Conservation (phyloP, 2,113 vertebrate species). For the Psephotus haematonotus region DNA sequence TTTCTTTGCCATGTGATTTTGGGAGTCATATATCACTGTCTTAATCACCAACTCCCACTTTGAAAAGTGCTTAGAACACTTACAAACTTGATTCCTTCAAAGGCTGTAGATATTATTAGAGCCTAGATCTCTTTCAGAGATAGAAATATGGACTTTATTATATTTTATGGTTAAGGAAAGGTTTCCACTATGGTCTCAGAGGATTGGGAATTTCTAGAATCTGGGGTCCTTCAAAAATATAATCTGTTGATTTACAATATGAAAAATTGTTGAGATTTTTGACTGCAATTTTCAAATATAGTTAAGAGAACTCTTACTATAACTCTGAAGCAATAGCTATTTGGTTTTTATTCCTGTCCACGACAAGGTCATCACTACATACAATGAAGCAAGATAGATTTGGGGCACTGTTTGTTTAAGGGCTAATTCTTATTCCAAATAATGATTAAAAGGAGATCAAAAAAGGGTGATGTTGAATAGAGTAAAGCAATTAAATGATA, state of each 20-base stretch:
- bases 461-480: conserved; percentile 3
- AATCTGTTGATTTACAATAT: neutral
- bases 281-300: neutral
- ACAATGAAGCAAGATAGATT: conserved; percentile 32
- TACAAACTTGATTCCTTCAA: neutral
- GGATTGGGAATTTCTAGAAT: neutral
- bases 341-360: neutral
- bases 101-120: neutral
- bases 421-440: conserved; percentile 57
- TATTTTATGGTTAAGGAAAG: neutral
- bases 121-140: neutral
- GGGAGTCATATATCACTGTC: neutral
- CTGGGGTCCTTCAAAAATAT: neutral
- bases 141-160: neutral
- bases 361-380: neutral
- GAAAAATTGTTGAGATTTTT: neutral
- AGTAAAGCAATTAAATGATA: conserved; percentile 56
- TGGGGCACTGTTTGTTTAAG: conserved; percentile 38
- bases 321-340: neutral
- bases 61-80: neutral
- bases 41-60: neutral
- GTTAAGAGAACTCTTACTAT: neutral
- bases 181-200: neutral
- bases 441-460: conserved; percentile 40
- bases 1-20: neutral